Base-by-base conservation (phyloP, 2,888 invertebrate species). In the Scaptomyza tumidula region DNA sequence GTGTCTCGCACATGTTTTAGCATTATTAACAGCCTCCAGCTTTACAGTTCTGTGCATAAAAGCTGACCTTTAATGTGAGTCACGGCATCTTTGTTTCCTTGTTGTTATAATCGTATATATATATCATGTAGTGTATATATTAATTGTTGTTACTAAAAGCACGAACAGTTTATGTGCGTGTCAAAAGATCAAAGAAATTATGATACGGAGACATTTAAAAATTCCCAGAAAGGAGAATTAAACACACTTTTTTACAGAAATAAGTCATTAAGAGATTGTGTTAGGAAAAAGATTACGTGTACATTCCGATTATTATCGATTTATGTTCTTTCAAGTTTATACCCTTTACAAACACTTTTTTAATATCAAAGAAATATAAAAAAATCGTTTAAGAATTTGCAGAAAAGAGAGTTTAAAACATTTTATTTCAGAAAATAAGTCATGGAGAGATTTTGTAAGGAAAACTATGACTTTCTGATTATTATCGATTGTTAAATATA, bases 131-230 rank as follows among this genome's bases (percentile, higher is more conserved):
- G 10, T 29, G 2, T 14, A 44, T 54, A 44, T 54, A 10, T 55
- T 39, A 24, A 46, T 27, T 19, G 13, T 29, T 39, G 44, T 31
- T 49, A 27, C 33, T 24, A 2, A 44, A 9, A 33, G 10, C 29
- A 29, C 6, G 6, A 24, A 24, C 24, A 24, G 24, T 29, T 29
- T 29, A 29, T 9, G 19, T 58, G 61, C 66, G 71, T 71, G 65
- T 44, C 53, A 43, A 14, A n/a, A 57, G 59, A 67, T 72, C 67
- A 67, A 74, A 53, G 53, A 44, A 44, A 39, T 53, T 7, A n/a
- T n/a, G n/a, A n/a, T 31, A 6, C 9, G 9, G 10, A 3, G 33
- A 31, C 31, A 31, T 31, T 9, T 31, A 6, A 2, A 31, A 48
- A 48, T 11, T 33, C 33, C 10, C 10, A 10, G 16, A 16, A 41